Evolutionary conservation across 2,797 vertebrate species (phyloP), one percentile per base, ranked within the genome.

Genomic region (Argentina silus): DNA sequence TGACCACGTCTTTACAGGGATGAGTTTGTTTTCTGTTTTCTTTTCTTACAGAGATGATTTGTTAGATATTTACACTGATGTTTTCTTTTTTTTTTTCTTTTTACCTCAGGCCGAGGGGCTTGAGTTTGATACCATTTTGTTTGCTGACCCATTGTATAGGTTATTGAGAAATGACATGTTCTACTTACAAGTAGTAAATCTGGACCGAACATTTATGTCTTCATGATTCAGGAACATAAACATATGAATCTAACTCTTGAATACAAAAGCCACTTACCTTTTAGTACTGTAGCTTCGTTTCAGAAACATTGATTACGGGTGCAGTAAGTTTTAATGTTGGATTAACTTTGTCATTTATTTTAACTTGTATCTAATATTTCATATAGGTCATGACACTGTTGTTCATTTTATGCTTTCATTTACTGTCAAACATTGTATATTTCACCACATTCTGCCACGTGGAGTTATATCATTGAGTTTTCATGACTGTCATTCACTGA

Each of bases 251-350:
- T 47, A 57, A 68, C 75, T 81, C 12, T 79, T 83, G 87, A 89
- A 90, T 88, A 85, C 75, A 86, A 87, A 91, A 90, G 90, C 91
- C 89, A 91, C 88, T 87, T 81, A 85, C 83, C 81, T 84, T 85
- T 85, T 74, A 87, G 88, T 90, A 90, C 88, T 90, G 90, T 90
- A 91, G 88, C 84, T 85, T 79, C 67, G 81, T 36, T 68, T 51
- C 50, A 51, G 50, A 51, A 15, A 12, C 50, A 57, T 7, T 17
- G 7, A 60, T 17, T 23, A 66, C 19, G 12, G 88, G 84, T 90
- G 88, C 87, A 82, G 81, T 76, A 82, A 53, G 36, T 69, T 9
- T 47, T 1, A 53, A 57, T 15, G 5, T 64, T n/a, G n/a, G n/a
- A n/a, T n/a, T 78, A 70, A 86, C 69, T 69, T 79, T 27, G 19